A percentile compares a stretch with the other conserved stretches of the same genome.
phyloP scores from a whole-genome alignment of 2,797 vertebrate genomes.

The Peromyscus eremicus region DNA sequence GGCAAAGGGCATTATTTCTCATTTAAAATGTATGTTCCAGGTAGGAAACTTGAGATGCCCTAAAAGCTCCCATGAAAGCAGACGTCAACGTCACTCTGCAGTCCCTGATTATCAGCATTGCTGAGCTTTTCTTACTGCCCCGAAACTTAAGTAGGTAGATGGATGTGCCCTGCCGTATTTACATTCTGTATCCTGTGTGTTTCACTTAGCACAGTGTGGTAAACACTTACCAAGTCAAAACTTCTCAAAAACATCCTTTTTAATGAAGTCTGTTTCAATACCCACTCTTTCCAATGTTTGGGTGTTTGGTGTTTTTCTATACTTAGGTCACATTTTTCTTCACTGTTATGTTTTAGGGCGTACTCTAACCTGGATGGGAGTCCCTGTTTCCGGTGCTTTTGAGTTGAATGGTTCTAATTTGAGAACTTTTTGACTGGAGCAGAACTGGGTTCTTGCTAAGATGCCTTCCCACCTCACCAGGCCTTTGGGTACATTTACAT shows the following conservation, averaged over 20 bases:
- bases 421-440: background rate
- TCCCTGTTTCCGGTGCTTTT: background rate
- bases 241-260: background rate
- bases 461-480: background rate
- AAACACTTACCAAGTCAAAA: background rate
- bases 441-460: background rate
- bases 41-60: background rate
- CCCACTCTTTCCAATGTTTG: background rate
- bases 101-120: background rate
- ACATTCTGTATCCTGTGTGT: background rate
- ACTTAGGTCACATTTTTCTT: background rate
- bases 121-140: background rate
- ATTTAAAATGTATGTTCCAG: background rate
- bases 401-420: background rate
- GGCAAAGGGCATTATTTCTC: background rate
- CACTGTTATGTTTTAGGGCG: background rate
- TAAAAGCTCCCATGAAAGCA: background rate
- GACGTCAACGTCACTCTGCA: background rate
- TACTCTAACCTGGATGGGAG: background rate
- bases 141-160: background rate
- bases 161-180: no score
- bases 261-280: background rate
- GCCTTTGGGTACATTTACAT: background rate
- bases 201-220: background rate
- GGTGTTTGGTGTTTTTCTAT: constrained; percentile 6